A percentile compares a stretch with the other conserved stretches of the same genome.
Evolutionary conservation across 2,797 vertebrate genomes (phyloP).

Genomic region (Urocyon cinereoargenteus): DNA sequence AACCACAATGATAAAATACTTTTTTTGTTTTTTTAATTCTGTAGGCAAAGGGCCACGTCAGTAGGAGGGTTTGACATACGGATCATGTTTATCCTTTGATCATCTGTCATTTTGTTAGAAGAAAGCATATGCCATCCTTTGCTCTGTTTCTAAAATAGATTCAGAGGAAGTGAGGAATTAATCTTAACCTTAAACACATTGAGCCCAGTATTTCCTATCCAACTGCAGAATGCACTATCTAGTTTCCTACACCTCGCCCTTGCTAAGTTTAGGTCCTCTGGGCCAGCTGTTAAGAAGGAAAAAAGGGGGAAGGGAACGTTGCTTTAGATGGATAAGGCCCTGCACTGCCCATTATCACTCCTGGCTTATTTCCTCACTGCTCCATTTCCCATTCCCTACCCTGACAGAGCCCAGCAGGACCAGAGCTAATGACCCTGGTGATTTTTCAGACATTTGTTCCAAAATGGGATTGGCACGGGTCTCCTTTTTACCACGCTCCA

Average conservation of each 20-base stretch:
- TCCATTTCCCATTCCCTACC: not conserved
- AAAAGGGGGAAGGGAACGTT: constrained; percentile 75
- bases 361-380: not conserved
- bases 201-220: constrained; percentile 90
- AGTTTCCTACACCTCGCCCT: constrained; percentile 89
- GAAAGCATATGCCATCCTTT: constrained; percentile 88
- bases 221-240: constrained; percentile 87
- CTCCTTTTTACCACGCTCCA: not conserved
- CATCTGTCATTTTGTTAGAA: constrained; percentile 88
- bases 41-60: constrained; percentile 79
- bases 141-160: constrained; percentile 89
- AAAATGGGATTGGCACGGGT: not conserved
- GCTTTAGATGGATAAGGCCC: constrained; percentile 73
- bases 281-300: constrained; percentile 88
- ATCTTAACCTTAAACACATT: constrained; percentile 90
- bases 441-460: not conserved
- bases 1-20: constrained; percentile 80
- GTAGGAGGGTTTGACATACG: constrained; percentile 84
- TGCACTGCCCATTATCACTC: not conserved
- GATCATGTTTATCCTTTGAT: constrained; percentile 88
- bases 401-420: not conserved
- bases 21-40: constrained; percentile 72
- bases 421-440: not conserved
- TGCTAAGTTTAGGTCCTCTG: constrained; percentile 89
- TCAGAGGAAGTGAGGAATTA: constrained; percentile 90